Conservation (phyloP, 1,140 invertebrate genomes). For the Leptinotarsa undecemlineata region DNA sequence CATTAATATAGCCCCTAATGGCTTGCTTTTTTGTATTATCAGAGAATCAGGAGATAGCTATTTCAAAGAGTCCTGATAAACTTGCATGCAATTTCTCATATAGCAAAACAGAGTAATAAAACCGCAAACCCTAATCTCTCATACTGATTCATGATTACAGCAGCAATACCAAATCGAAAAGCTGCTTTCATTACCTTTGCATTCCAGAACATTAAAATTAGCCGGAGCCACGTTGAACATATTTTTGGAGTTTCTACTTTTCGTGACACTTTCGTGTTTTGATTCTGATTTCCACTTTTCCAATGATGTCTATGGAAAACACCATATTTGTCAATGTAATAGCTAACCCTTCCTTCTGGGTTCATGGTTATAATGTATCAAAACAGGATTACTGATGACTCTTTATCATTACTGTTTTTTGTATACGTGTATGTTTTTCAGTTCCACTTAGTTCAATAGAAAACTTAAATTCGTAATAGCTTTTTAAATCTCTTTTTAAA, state of each 20-base stretch:
- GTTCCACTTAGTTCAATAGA: too few species aligned
- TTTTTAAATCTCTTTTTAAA: too few species aligned
- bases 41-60: too few species aligned
- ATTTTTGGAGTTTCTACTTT: slow-evolving; percentile 19
- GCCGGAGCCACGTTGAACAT: slow-evolving; percentile 42
- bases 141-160: slow-evolving; percentile 49
- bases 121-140: slow-evolving; percentile 49
- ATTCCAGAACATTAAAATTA: slow-evolving; percentile 51
- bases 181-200: slow-evolving; percentile 47
- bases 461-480: too few species aligned
- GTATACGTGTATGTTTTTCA: too few species aligned
- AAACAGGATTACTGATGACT: too few species aligned
- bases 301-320: slow-evolving; percentile 32
- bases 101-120: slow-evolving; percentile 47
- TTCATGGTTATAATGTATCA: not conserved
- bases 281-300: slow-evolving; percentile 10
- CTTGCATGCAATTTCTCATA: slow-evolving; percentile 5
- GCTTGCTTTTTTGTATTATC: too few species aligned
- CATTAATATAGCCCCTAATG: too few species aligned
- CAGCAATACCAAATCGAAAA: slow-evolving; percentile 48
- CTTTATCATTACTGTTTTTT: too few species aligned
- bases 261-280: not conserved
- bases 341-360: slow-evolving; percentile 29
- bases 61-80: too few species aligned
- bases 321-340: slow-evolving; percentile 39